These are phyloP conservation scores for Sinella curviseta DNA, from an alignment of 1,140 invertebrate genomes.

Conservation along the genomic window DNA sequence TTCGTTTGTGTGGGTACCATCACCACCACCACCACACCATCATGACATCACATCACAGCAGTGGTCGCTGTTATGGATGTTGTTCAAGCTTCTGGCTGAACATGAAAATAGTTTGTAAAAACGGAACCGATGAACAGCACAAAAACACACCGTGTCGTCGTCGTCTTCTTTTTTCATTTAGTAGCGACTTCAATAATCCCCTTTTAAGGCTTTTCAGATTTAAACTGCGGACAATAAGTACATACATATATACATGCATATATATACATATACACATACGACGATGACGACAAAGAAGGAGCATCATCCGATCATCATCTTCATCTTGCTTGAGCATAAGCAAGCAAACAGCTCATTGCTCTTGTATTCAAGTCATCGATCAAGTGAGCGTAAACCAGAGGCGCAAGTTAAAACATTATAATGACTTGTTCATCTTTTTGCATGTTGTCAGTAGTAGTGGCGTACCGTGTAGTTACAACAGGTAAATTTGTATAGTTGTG, in stretches of 20 bases:
- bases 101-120: background rate
- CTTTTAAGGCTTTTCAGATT: background rate
- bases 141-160: background rate
- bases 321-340: background rate
- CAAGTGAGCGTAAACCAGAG: background rate
- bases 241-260: too few species aligned
- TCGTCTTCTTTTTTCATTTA: background rate
- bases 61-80: background rate
- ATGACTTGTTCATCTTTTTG: constrained; percentile 3
- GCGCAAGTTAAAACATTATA: background rate
- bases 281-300: too few species aligned
- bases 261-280: too few species aligned
- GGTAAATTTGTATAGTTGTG: too few species aligned
- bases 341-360: background rate
- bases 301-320: too few species aligned
- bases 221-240: background rate
- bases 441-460: too few species aligned
- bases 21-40: background rate
- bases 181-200: background rate
- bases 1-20: too few species aligned
- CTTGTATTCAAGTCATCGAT: background rate
- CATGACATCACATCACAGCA: constrained; percentile 3
- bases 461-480: too few species aligned
- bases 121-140: background rate
- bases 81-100: constrained; percentile 8